Evolutionary conservation across 2,797 vertebrate species (phyloP).

Genomic region (Poeciliopsis turneri): DNA sequence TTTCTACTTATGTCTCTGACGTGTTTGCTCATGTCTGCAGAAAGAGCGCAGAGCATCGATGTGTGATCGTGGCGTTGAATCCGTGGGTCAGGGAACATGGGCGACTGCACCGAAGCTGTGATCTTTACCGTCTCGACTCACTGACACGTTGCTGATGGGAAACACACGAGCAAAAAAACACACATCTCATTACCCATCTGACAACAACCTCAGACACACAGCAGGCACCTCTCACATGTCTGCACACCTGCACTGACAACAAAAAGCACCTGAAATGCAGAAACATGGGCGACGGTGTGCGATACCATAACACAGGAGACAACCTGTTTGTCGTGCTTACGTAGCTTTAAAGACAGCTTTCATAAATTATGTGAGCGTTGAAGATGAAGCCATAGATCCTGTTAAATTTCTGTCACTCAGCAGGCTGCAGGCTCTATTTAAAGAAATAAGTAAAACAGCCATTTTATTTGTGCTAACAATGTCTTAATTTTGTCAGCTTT

Average conservation of each 20-base stretch:
- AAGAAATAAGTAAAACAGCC: not conserved
- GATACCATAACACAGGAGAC: conserved; percentile 33
- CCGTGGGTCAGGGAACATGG: conserved; percentile 47
- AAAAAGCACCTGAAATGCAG: conserved; percentile 23
- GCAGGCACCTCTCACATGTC: conserved; percentile 42
- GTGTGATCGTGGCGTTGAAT: conserved; percentile 8
- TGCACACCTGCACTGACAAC: conserved; percentile 31
- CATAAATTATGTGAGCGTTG: conserved; percentile 21
- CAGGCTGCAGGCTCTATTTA: not conserved
- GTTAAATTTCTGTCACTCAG: conserved; percentile 5
- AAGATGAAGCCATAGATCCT: conserved; percentile 4
- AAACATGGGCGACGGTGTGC: conserved; percentile 1
- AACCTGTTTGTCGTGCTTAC: conserved; percentile 37
- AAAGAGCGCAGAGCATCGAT: not conserved
- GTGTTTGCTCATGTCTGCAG: conserved; percentile 1
- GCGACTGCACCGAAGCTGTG: conserved; percentile 31
- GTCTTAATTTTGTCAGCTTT: not conserved
- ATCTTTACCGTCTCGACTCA: conserved; percentile 36
- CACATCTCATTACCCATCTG: conserved; percentile 68
- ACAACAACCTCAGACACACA: conserved; percentile 34
- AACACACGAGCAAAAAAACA: conserved; percentile 23
- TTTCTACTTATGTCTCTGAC: not conserved
- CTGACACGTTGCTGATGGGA: conserved; percentile 46
- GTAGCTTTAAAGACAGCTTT: conserved; percentile 32
- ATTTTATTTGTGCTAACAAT: not conserved